Evolutionary conservation across 2,113 vertebrate genomes (phyloP), one percentile per base, ranked within the genome.

Genomic region (Chionodraco myersi): DNA sequence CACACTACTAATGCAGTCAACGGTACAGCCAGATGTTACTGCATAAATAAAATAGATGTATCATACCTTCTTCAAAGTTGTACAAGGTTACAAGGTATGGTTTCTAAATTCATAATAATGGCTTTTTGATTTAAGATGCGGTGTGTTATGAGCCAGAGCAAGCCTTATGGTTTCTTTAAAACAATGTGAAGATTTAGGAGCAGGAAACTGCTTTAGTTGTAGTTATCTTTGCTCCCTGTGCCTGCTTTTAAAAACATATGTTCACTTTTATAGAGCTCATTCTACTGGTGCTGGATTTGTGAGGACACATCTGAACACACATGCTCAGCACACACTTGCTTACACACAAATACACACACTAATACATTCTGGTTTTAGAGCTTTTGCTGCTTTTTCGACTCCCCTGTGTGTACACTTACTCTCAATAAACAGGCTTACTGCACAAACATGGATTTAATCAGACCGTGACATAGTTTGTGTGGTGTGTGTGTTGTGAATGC

Each of bases 181-280:
- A 52, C 10, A 47, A 79, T 47, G 2, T 7, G 44, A 72, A 61
- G 67, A 75, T 80, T 75, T 58, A 65, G 15, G 23, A 74, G 48
- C 18, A 74, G 53, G 10, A 75, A 78, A 51, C 2, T 0, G 15
- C 21, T 52, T 82, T 65, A 57, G 56, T 11, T 1, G 69, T 36
- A 0, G 26, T 63, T 6, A 48, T 73, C 63, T 30, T 76, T 44
- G 51, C 41, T 72, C 21, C 16, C 18, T 8, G 7, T 47, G 30
- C 49, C 58, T 34, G 30, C 30, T 89, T 79, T 77, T 47, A 72
- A 44, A 41, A 8, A 41, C 44, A 48, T 47, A 57, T 49, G 21
- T 69, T 88, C n/a, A 65, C 44, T 70, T 85, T 75, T 71, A 84
- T 75, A 15, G 64, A 69, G 56, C 60, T 77, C 16, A 21, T 59